Base-by-base conservation (phyloP, 1,140 invertebrate species). In the Reticulitermes speratus region DNA sequence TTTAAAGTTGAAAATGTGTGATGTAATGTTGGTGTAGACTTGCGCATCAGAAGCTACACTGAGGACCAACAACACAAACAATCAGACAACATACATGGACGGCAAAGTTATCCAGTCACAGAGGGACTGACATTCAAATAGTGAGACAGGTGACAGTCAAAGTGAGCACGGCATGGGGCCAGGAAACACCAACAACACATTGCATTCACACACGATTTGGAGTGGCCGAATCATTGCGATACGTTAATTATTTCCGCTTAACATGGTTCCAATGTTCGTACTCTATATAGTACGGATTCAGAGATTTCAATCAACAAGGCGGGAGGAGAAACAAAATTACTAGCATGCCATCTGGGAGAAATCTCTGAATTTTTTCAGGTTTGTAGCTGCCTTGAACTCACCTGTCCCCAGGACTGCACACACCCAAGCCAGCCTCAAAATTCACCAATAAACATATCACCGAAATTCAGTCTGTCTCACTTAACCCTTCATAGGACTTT, bases 1-100 rank as follows among this genome's bases (percentile, higher is more conserved):
- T 75, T 25, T 30, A 75, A 30, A 38, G 38, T 38, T 38, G 38
- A 3, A 59, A 59, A 2, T 59, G 12, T 30, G 25, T n/a, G 65
- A 11, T 16, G 7, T 30, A 75, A 75, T 75, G 65, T 6, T 30
- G 65, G 65, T 75, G 65, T 30, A 75, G 25, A 75, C 9, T 30
- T 75, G n/a, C 25, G 65, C 65, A 30, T 75, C 65, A 30, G 65
- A 75, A 75, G 65, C 65, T 75, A 75, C 65, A 75, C 65, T 75
- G 65, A 75, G 65, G 65, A 75, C 7, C 65, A 75, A 75, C 65
- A 75, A 75, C 65, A 75, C 65, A 75, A 75, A 75, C n/a, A 75
- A 30, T 75, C 65, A 75, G n/a, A 75, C 65, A 75, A 30, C 65
- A 75, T 75, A 75, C 65, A 75, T 75, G 65, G 65, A 30, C 65